Conservation (phyloP, 37 sponge, comb jelly and placozoan species). For the Spongilla lacustris region DNA sequence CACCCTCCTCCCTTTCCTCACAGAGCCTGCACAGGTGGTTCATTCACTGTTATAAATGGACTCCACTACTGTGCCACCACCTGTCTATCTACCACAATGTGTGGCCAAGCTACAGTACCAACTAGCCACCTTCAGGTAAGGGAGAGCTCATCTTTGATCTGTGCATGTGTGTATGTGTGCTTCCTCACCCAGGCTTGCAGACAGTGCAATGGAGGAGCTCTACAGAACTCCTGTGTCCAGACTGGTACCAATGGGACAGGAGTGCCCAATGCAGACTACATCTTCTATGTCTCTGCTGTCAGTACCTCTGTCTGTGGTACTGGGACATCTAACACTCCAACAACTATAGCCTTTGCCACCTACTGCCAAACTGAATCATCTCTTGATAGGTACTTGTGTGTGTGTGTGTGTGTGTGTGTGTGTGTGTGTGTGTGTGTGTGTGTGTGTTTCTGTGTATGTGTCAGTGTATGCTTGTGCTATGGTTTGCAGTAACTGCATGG, state of each 20-base stretch:
- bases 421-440: too few species aligned
- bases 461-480: background rate
- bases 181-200: background rate
- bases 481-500: too few species aligned
- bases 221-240: constrained; percentile 11
- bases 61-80: background rate
- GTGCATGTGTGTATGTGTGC: background rate
- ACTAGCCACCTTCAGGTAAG: background rate
- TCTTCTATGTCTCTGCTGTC: constrained; percentile 61
- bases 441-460: background rate
- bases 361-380: constrained; percentile 48
- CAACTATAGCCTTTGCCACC: constrained; percentile 55
- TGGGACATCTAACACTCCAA: background rate
- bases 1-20: background rate
- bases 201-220: constrained; percentile 22
- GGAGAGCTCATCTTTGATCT: background rate
- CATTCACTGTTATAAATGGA: background rate
- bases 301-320: constrained; percentile 2
- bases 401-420: background rate
- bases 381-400: constrained; percentile 39
- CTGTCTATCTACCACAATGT: background rate
- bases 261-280: constrained; percentile 44
- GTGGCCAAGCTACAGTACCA: background rate
- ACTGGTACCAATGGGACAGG: constrained; percentile 42
- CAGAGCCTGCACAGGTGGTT: background rate